phyloP scores from a whole-genome alignment of 2,888 invertebrate genomes.

The Coecobrya sp. region DNA sequence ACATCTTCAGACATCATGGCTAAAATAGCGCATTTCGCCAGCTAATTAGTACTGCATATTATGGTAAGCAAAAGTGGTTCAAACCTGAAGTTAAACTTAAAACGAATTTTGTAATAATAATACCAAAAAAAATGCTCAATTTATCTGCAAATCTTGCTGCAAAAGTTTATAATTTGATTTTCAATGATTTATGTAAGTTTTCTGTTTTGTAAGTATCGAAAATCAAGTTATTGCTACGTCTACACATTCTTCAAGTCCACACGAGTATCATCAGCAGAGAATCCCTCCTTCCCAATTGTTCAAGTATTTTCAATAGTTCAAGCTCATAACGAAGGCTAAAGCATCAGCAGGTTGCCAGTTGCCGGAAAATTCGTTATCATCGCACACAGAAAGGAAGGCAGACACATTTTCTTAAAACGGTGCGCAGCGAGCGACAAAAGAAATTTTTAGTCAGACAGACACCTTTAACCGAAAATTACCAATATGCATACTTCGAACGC shows the following conservation, averaged over 20 bases:
- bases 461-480: background rate
- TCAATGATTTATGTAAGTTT: conserved; percentile 34
- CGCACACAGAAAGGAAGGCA: background rate
- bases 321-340: conserved; percentile 1
- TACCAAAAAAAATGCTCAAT: background rate
- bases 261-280: background rate
- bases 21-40: conserved; percentile 29
- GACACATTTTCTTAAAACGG: background rate
- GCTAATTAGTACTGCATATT: conserved; percentile 38
- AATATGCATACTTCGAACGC: conserved; percentile 1
- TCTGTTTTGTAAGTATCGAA: conserved; percentile 53
- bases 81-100: background rate
- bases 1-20: conserved; percentile 28
- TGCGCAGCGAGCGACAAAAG: background rate
- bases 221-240: conserved; percentile 7
- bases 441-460: background rate
- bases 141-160: background rate
- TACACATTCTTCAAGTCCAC: conserved; percentile 12
- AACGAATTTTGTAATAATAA: conserved; percentile 25
- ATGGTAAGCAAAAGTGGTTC: conserved; percentile 60
- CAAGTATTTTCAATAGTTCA: background rate
- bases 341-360: background rate
- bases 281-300: background rate
- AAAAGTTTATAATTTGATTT: conserved; percentile 11
- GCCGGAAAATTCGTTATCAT: too few species aligned